Evolutionary conservation across 2,113 vertebrate species (phyloP).

Genomic region (Lucifuga dentata): DNA sequence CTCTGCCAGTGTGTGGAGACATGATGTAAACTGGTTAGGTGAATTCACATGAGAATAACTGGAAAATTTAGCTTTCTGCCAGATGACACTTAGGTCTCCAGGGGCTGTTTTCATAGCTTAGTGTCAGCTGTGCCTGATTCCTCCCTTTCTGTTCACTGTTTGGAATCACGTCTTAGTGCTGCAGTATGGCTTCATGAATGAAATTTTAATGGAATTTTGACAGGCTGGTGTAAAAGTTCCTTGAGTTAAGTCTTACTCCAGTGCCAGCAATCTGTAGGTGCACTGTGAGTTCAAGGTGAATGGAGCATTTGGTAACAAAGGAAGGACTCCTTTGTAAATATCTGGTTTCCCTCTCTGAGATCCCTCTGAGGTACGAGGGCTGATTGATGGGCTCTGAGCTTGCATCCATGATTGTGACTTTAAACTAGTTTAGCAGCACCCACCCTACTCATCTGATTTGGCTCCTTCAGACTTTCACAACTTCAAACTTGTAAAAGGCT

Average conservation of each 20-base stretch:
- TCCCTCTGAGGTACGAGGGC: background rate
- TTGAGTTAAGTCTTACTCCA: background rate
- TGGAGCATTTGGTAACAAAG: slow-evolving; percentile 11
- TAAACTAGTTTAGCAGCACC: no score
- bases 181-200: slow-evolving; percentile 11
- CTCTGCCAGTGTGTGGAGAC: no score
- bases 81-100: background rate
- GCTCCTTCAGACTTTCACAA: no score
- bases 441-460: no score
- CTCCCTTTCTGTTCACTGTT: slow-evolving; percentile 24
- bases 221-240: background rate
- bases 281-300: slow-evolving; percentile 7
- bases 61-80: background rate
- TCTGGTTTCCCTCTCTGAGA: slow-evolving; percentile 21
- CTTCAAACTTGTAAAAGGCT: no score
- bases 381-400: no score
- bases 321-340: slow-evolving; percentile 21
- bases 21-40: slow-evolving; percentile 4
- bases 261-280: background rate
- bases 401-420: no score
- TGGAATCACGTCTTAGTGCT: slow-evolving; percentile 13
- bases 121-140: background rate
- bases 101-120: background rate
- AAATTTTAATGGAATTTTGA: slow-evolving; percentile 25
- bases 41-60: slow-evolving; percentile 2